Conservation (phyloP, 2,888 invertebrate species). For the Abscondita cerata region DNA sequence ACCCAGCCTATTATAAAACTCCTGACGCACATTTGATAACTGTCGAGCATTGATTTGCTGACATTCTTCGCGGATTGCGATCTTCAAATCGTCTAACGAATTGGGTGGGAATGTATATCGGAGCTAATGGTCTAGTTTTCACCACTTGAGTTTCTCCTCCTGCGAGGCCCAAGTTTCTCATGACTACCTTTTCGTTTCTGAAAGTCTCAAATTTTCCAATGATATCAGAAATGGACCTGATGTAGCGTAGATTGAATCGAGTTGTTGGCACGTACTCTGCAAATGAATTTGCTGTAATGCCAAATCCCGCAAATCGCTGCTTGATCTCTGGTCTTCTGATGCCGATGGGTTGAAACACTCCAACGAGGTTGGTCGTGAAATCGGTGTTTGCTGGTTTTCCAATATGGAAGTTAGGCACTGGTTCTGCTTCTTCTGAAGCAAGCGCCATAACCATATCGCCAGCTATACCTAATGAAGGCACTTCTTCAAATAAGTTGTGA, state of each 20-base stretch:
- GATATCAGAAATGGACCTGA: slow-evolving; percentile 39
- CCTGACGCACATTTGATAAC: too few relatives aligned
- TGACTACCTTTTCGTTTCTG: too few relatives aligned
- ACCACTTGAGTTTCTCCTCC: too few relatives aligned
- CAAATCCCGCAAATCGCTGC: slow-evolving; percentile 37
- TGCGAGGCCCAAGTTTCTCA: too few relatives aligned
- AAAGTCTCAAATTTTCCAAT: slow-evolving; percentile 39
- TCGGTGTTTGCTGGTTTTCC: slow-evolving; percentile 36
- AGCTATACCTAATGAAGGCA: too few relatives aligned
- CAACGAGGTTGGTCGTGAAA: slow-evolving; percentile 39
- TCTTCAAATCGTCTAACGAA: too few relatives aligned
- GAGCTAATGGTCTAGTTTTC: too few relatives aligned
- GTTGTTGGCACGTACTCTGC: slow-evolving; percentile 38
- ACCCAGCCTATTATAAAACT: too few relatives aligned
- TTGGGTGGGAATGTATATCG: too few relatives aligned
- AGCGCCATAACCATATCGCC: slow-evolving; percentile 51
- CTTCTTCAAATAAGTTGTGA: slow-evolving; percentile 50
- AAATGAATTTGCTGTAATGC: too few relatives aligned
- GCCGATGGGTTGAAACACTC: slow-evolving; percentile 41
- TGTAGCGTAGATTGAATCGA: slow-evolving; percentile 39
- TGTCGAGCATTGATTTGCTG: too few relatives aligned
- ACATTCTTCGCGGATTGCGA: too few relatives aligned
- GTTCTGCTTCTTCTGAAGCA: slow-evolving; percentile 42
- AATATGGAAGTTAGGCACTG: slow-evolving; percentile 45
- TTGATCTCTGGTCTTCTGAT: slow-evolving; percentile 37